Evolutionary conservation across 2,888 invertebrate genomes (phyloP).

Genomic region (Spodoptera littoralis): DNA sequence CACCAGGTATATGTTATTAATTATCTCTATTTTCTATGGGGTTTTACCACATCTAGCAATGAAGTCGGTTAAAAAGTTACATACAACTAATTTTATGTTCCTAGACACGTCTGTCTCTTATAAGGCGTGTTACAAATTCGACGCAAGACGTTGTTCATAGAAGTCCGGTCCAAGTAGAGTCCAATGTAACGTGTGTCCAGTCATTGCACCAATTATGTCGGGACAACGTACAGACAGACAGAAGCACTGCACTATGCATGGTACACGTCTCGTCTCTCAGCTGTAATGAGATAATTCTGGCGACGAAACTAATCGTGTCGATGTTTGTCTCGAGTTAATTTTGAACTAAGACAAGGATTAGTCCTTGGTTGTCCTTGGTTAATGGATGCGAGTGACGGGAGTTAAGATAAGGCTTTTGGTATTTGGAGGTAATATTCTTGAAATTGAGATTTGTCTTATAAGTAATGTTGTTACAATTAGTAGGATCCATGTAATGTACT

Average conservation of each 20-base stretch:
- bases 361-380: background rate
- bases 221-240: constrained; percentile 43
- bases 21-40: no score
- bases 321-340: constrained; percentile 25
- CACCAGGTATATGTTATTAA: no score
- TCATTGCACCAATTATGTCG: constrained; percentile 53
- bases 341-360: background rate
- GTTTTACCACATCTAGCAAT: no score
- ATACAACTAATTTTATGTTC: no score
- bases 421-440: no score
- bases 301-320: constrained; percentile 22
- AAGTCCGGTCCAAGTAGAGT: constrained; percentile 22
- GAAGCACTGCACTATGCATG: constrained; percentile 51
- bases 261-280: constrained; percentile 51
- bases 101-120: no score
- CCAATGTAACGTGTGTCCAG: constrained; percentile 46
- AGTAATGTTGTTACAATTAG: background rate
- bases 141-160: background rate
- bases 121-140: no score
- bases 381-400: background rate
- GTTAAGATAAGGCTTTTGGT: no score
- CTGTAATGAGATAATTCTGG: constrained; percentile 46
- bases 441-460: no score
- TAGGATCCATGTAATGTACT: background rate
- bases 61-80: no score